Evolutionary conservation across 2,888 invertebrate species (phyloP).

Genomic region (Lepeophtheirus nordmannii): DNA sequence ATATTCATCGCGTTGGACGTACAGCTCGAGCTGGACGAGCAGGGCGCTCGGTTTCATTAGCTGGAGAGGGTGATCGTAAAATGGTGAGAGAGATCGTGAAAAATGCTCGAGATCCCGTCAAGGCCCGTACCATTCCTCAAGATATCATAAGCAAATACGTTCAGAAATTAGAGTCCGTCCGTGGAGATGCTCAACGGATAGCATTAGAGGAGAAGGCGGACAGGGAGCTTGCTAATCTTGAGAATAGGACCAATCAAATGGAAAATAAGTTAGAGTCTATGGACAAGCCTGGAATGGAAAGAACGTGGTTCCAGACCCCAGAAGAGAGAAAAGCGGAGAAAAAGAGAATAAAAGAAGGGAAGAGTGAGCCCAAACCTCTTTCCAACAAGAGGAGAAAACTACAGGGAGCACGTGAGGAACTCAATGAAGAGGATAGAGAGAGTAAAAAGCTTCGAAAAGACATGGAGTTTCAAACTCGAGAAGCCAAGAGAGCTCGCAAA

Average conservation of each 20-base stretch:
- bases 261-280: conserved; percentile 38
- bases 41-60: conserved; percentile 63
- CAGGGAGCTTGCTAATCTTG: conserved; percentile 59
- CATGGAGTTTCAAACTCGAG: conserved; percentile 5
- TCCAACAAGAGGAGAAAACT: background rate
- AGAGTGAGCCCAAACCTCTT: background rate
- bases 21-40: conserved; percentile 73
- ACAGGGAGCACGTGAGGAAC: conserved; percentile 8
- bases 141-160: conserved; percentile 79
- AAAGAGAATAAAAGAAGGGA: background rate
- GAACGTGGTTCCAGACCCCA: conserved; percentile 68
- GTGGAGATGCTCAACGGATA: conserved; percentile 63
- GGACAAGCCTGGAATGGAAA: conserved; percentile 39
- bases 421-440: background rate
- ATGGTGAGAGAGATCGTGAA: conserved; percentile 82
- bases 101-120: conserved; percentile 65
- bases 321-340: conserved; percentile 53
- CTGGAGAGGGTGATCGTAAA: conserved; percentile 78
- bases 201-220: conserved; percentile 70
- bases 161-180: conserved; percentile 52
- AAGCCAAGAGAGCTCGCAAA: conserved; percentile 4
- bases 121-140: conserved; percentile 66
- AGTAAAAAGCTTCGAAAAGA: background rate
- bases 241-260: conserved; percentile 61
- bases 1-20: conserved; percentile 87